These are phyloP conservation scores for Botia kubotai DNA, from an alignment of 2,797 vertebrate genomes.

Conservation along the genomic window DNA sequence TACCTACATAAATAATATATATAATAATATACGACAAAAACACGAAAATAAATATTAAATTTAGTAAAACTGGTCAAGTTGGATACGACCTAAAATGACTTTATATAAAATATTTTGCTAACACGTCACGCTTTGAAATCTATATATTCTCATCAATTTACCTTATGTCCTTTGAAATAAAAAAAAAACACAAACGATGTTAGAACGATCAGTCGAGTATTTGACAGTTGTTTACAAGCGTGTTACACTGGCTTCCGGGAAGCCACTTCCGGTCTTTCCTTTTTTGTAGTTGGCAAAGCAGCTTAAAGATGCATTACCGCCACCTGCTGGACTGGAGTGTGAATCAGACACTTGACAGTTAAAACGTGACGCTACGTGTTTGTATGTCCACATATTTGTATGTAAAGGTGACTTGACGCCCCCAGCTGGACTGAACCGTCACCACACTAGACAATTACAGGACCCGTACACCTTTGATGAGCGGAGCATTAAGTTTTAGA, in stretches of 20 bases:
- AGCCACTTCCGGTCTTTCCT: not conserved
- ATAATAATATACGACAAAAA: no score
- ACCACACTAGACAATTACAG: no score
- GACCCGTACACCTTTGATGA: no score
- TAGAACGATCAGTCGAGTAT: not conserved
- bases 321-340: no score
- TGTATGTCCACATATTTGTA: not conserved
- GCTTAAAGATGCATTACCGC: no score
- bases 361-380: not conserved
- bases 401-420: not conserved
- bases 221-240: slow-evolving; percentile 6
- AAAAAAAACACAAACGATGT: not conserved
- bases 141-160: not conserved
- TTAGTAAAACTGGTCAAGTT: not conserved
- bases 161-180: not conserved
- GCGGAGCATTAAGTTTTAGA: no score
- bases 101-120: not conserved
- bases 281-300: no score
- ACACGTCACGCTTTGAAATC: not conserved
- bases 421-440: no score
- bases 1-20: no score
- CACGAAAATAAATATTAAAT: no score
- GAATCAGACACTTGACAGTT: no score
- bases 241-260: slow-evolving; percentile 10
- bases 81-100: not conserved